Percentiles rank a stretch among this genome's conserved stretches.
These are phyloP conservation scores for Rhagologus leucostigma DNA, from an alignment of 2,113 vertebrate genomes.

Conservation along the genomic window DNA sequence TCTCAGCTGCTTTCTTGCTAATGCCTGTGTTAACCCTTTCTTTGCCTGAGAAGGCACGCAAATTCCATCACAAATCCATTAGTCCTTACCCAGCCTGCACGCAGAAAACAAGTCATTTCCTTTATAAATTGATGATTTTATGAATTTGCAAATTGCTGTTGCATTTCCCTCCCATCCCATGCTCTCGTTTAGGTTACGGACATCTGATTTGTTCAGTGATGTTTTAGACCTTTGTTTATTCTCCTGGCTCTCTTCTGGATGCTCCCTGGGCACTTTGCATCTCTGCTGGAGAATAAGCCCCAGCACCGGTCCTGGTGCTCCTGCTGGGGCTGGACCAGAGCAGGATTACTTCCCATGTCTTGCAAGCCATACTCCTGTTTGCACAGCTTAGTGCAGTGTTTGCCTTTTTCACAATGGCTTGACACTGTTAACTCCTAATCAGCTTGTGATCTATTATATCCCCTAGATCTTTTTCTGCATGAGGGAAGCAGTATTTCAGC, in stretches of 20 bases:
- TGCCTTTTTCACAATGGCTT: slow-evolving; percentile 64
- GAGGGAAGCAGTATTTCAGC: slow-evolving; percentile 61
- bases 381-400: slow-evolving; percentile 63
- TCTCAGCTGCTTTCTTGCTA: slow-evolving; percentile 50
- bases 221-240: neutral
- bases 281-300: neutral
- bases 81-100: neutral
- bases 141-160: neutral
- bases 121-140: neutral
- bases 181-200: neutral
- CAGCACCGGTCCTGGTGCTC: neutral
- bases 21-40: slow-evolving; percentile 25
- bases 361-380: slow-evolving; percentile 43
- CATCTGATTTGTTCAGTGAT: neutral
- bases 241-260: neutral
- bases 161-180: accelerated
- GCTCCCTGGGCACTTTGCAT: neutral
- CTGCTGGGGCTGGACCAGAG: neutral
- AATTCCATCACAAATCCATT: neutral
- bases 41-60: neutral
- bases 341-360: slow-evolving; percentile 14
- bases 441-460: slow-evolving; percentile 67
- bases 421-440: slow-evolving; percentile 67
- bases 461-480: slow-evolving; percentile 62
- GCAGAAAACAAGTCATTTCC: neutral